phyloP scores from a whole-genome alignment of 2,888 invertebrate species.

The Marasmarcha lunaedactyla region DNA sequence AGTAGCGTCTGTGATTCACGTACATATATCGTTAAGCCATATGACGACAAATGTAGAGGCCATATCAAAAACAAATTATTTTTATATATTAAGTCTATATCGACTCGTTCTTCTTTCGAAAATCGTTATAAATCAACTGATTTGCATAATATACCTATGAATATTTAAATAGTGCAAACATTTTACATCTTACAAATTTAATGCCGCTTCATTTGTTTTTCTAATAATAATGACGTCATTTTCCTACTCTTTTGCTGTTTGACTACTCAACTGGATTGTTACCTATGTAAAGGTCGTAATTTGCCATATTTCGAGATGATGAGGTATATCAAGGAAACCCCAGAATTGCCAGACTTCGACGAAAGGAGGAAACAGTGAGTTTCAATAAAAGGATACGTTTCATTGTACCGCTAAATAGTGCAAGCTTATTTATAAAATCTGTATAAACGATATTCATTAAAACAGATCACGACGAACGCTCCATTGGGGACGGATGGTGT shows the following conservation, averaged over 20 bases:
- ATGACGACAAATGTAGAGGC: conserved; percentile 54
- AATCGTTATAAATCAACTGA: conserved; percentile 26
- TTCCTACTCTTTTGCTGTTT: too few relatives aligned
- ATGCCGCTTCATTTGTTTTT: too few relatives aligned
- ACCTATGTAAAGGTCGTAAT: too few relatives aligned
- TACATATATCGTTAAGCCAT: conserved; percentile 54
- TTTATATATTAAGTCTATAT: conserved; percentile 45
- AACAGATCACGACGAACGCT: conserved; percentile 17
- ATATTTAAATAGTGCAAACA: background rate
- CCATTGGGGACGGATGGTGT: conserved; percentile 40
- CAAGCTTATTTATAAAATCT: conserved; percentile 34
- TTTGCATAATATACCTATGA: conserved; percentile 25
- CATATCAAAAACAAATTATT: conserved; percentile 63
- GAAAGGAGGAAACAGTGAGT: conserved; percentile 18
- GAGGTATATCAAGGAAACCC: too few relatives aligned
- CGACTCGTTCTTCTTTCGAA: conserved; percentile 22
- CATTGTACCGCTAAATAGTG: conserved; percentile 57
- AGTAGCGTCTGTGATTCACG: conserved; percentile 63
- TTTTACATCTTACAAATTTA: too few relatives aligned
- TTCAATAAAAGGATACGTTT: conserved; percentile 32
- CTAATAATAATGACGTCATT: too few relatives aligned
- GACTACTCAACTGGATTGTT: too few relatives aligned
- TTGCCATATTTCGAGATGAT: too few relatives aligned
- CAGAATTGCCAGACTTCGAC: too few relatives aligned
- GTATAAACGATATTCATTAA: background rate